These are phyloP conservation scores for Ennomos quercinarius DNA, from an alignment of 2,888 invertebrate genomes.

Conservation along the genomic window DNA sequence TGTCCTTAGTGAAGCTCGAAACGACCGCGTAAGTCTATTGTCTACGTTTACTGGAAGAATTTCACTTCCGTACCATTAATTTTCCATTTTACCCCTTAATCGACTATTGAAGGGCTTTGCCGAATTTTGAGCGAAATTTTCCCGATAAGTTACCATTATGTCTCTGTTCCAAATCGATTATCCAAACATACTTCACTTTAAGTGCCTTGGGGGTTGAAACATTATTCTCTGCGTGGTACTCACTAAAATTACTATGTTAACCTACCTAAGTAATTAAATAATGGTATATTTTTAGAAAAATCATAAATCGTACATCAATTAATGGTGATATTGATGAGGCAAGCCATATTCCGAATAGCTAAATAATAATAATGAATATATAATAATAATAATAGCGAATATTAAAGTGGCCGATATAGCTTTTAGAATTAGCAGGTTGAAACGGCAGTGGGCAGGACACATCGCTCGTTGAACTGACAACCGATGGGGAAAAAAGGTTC, in stretches of 20 bases:
- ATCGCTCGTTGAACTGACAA: too few species aligned
- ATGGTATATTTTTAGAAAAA: neutral
- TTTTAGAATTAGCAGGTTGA: too few species aligned
- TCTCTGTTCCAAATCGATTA: slow-evolving; percentile 51
- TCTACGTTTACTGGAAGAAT: slow-evolving; percentile 67
- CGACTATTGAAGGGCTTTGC: slow-evolving; percentile 67
- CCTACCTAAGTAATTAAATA: neutral
- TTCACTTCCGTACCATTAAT: slow-evolving; percentile 78
- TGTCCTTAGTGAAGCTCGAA: slow-evolving; percentile 55
- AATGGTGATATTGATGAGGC: too few species aligned
- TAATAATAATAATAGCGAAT: too few species aligned
- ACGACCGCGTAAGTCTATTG: slow-evolving; percentile 62
- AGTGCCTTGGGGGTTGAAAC: slow-evolving; percentile 24
- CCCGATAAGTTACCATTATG: slow-evolving; percentile 64
- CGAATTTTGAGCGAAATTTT: slow-evolving; percentile 65
- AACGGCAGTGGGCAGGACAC: too few species aligned
- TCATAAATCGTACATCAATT: neutral
- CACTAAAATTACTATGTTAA: slow-evolving; percentile 18
- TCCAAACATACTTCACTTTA: slow-evolving; percentile 49
- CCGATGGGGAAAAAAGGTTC: too few species aligned
- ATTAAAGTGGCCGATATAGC: too few species aligned
- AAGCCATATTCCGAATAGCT: too few species aligned
- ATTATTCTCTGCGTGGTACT: slow-evolving; percentile 11
- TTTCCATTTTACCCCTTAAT: slow-evolving; percentile 74
- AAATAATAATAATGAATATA: too few species aligned